phyloP scores from a whole-genome alignment of 2,113 vertebrate genomes.

The Montifringilla adamsi region DNA sequence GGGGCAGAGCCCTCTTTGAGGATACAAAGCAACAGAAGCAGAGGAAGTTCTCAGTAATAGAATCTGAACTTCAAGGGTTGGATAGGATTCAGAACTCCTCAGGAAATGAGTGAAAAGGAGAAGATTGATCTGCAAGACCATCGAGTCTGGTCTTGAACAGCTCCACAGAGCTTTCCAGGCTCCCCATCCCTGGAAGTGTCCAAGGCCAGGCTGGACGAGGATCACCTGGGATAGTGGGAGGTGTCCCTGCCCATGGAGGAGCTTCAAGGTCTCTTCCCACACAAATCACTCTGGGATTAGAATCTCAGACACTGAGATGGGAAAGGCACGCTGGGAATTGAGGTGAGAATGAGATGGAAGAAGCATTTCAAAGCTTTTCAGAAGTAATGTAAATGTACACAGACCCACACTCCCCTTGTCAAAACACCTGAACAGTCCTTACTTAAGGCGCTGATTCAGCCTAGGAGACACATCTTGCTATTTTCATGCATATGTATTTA shows the following conservation, averaged over 20 bases:
- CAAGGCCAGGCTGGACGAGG: background rate
- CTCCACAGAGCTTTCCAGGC: background rate
- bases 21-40: background rate
- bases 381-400: background rate
- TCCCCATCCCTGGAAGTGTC: background rate
- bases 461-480: background rate
- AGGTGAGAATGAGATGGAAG: background rate
- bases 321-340: background rate
- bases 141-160: background rate
- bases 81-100: background rate
- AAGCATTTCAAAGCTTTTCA: background rate
- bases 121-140: background rate
- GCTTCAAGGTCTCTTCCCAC: background rate
- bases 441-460: background rate
- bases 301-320: background rate
- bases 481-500: background rate
- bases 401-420: background rate
- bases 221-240: rapidly evolving
- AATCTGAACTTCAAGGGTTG: background rate
- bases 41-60: background rate
- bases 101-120: background rate
- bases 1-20: background rate
- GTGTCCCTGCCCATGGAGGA: background rate
- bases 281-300: background rate
- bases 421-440: background rate